A percentile compares a stretch with the other conserved stretches of the same genome.
Evolutionary conservation across 2,797 vertebrate genomes (phyloP).

Genomic region (Anguilla megastoma): DNA sequence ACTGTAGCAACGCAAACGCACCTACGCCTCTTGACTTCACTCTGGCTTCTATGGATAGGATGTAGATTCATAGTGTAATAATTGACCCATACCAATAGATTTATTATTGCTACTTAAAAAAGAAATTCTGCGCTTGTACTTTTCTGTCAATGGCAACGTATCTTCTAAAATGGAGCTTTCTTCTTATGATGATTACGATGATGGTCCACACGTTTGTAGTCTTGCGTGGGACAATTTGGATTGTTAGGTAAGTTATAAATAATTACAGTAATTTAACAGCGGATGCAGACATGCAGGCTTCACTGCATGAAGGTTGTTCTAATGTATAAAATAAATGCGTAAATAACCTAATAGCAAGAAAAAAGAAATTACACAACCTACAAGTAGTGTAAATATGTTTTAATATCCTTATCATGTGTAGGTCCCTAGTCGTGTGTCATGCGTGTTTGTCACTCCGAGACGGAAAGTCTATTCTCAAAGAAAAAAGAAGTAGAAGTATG

Average conservation of each 20-base stretch:
- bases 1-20: neutral
- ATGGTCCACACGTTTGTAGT: conserved; percentile 15
- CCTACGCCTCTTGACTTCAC: neutral
- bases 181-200: neutral
- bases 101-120: neutral
- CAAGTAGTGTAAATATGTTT: neutral
- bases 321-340: neutral
- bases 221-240: neutral
- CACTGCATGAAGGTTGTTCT: neutral
- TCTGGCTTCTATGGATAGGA: neutral
- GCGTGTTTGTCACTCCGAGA: neutral
- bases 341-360: neutral
- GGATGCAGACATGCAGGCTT: neutral
- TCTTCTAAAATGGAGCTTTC: conserved; percentile 2
- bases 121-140: neutral
- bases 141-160: neutral
- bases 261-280: neutral
- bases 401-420: neutral
- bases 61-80: neutral
- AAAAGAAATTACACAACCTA: neutral
- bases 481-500: neutral
- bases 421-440: neutral
- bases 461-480: neutral
- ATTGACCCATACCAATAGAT: neutral
- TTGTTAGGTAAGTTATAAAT: neutral